Conservation (phyloP, 2,797 vertebrate species). For the Synaphobranchus kaupii region DNA sequence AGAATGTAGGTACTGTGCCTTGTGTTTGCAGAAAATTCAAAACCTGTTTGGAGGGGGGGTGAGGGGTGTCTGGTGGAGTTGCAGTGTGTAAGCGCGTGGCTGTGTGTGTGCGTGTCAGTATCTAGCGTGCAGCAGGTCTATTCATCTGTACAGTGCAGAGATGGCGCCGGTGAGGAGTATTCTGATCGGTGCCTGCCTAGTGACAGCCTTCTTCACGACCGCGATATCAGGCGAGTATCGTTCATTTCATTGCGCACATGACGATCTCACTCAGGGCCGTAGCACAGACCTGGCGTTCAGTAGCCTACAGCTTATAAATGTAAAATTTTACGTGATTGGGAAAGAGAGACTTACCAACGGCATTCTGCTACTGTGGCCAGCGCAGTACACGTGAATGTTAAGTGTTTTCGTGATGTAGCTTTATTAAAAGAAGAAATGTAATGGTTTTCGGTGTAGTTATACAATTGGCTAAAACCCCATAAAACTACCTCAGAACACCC, state of each 20-base stretch:
- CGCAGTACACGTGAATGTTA: constrained; percentile 16
- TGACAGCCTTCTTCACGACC: constrained; percentile 46
- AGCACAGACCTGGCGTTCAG: too few species aligned
- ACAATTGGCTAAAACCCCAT: neutral
- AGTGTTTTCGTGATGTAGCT: neutral
- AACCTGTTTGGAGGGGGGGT: constrained; percentile 36
- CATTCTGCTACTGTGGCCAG: neutral
- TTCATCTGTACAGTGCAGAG: constrained; percentile 34
- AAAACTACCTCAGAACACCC: neutral
- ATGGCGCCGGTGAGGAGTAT: constrained; percentile 51
- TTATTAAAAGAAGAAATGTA: neutral
- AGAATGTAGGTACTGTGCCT: neutral
- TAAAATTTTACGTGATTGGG: neutral
- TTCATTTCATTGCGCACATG: neutral
- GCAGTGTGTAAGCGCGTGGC: constrained; percentile 1
- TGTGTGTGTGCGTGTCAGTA: constrained; percentile 3
- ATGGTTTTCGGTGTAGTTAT: neutral
- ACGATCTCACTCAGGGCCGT: neutral
- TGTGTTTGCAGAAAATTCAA: neutral
- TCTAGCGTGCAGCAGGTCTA: constrained; percentile 8
- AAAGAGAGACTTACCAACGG: neutral
- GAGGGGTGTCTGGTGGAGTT: constrained; percentile 22
- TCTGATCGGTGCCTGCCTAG: constrained; percentile 51
- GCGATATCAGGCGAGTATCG: constrained; percentile 59
- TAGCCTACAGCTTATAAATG: neutral